Percentiles rank a stretch among this genome's conserved stretches.
Conservation (phyloP, 2,888 invertebrate genomes). For the Ommatoiulus sabulosus region DNA sequence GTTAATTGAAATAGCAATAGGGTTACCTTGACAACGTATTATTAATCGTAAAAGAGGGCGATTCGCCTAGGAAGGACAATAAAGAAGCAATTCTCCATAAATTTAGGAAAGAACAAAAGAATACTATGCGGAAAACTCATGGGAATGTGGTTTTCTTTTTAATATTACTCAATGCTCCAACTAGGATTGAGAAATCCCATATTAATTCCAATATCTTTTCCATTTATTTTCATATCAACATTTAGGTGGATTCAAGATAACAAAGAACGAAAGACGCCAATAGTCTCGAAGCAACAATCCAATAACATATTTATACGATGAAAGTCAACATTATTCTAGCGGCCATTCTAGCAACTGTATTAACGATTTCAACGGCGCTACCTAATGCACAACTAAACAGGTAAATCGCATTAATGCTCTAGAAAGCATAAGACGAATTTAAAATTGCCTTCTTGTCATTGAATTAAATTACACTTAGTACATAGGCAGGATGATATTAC, state of each 20-base stretch:
- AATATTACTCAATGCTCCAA: not conserved
- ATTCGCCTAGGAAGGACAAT: constrained; percentile 28
- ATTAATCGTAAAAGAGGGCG: not conserved
- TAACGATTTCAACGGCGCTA: not conserved
- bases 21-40: constrained; percentile 13
- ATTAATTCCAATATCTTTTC: not conserved
- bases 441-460: no score
- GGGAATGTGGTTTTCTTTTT: not conserved
- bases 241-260: constrained; percentile 8
- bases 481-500: not conserved
- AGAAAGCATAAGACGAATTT: not conserved
- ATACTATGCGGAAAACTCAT: not conserved
- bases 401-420: not conserved
- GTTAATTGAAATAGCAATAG: constrained; percentile 45
- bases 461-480: no score
- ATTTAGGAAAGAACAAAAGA: constrained; percentile 36
- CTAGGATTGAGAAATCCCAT: not conserved
- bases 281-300: not conserved
- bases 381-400: constrained; percentile 30
- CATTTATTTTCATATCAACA: not conserved
- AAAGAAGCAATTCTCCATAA: constrained; percentile 27
- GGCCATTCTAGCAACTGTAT: not conserved
- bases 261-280: not conserved
- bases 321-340: constrained; percentile 19
- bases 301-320: not conserved